phyloP scores from a whole-genome alignment of 2,797 vertebrate genomes.

The Spinibarbus caldwelli region DNA sequence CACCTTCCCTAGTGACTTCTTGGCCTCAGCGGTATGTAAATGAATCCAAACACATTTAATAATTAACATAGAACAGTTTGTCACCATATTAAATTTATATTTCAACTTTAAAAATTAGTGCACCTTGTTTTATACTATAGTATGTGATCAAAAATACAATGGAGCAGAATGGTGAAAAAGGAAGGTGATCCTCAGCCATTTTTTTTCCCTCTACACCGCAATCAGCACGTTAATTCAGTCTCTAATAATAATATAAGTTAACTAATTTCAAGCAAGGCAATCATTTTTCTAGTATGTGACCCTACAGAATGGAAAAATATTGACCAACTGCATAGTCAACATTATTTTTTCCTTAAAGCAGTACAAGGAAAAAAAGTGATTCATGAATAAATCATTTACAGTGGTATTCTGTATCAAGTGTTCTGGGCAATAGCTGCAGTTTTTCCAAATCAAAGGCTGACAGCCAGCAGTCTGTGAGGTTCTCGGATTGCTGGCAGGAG shows the following conservation, averaged over 20 bases:
- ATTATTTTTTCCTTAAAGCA: constrained; percentile 18
- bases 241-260: constrained; percentile 6
- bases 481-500: constrained; percentile 7
- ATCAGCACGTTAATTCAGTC: background rate
- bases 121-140: constrained; percentile 1
- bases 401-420: constrained; percentile 24
- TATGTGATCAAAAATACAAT: background rate
- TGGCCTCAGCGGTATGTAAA: constrained; percentile 27
- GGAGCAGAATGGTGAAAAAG: background rate
- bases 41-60: constrained; percentile 44
- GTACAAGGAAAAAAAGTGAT: background rate
- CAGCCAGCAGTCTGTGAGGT: constrained; percentile 20
- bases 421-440: constrained; percentile 34
- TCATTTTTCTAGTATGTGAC: background rate
- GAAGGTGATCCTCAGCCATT: background rate
- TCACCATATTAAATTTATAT: constrained; percentile 7
- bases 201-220: background rate
- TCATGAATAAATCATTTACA: constrained; percentile 39
- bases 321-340: background rate
- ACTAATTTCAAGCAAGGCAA: constrained; percentile 3
- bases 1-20: constrained; percentile 38
- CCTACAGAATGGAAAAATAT: constrained; percentile 4
- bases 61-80: constrained; percentile 37
- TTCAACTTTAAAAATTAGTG: background rate
- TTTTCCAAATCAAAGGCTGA: constrained; percentile 43